These are phyloP conservation scores for Nesometra sesokonis DNA, from an alignment of 35 echinoderm and acorn worm species.

Conservation along the genomic window DNA sequence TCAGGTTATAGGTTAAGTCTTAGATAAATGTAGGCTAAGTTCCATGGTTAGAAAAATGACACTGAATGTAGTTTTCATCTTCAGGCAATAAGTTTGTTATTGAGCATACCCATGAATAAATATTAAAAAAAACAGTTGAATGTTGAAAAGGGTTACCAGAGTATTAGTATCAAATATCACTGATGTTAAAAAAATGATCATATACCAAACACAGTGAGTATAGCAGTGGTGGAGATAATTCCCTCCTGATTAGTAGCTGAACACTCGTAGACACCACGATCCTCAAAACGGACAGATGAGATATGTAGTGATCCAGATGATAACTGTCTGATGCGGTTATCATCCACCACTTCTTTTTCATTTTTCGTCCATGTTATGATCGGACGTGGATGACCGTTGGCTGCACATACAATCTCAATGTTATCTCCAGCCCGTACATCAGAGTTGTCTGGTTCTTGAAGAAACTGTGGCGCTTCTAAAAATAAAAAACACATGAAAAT, in stretches of 20 bases:
- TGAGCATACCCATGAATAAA: too few relatives aligned
- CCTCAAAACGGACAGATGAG: constrained; percentile 27
- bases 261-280: constrained; percentile 53
- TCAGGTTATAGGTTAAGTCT: too few relatives aligned
- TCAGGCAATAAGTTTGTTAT: too few relatives aligned
- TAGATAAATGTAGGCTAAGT: too few relatives aligned
- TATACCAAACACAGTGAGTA: constrained; percentile 65
- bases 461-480: constrained; percentile 39
- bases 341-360: constrained; percentile 36
- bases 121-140: not conserved
- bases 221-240: constrained; percentile 28
- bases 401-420: constrained; percentile 49
- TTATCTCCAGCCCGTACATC: constrained; percentile 39
- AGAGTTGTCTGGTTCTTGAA: constrained; percentile 31
- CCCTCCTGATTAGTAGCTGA: constrained; percentile 51
- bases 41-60: too few relatives aligned
- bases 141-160: too few relatives aligned
- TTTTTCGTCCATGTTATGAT: constrained; percentile 57
- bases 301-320: constrained; percentile 78
- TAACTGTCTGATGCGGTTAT: constrained; percentile 30
- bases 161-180: too few relatives aligned
- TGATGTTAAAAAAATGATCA: too few relatives aligned
- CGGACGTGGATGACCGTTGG: constrained; percentile 67
- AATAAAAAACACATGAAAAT: not conserved
- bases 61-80: too few relatives aligned